These are phyloP conservation scores for Apamea sordens DNA, from an alignment of 2,888 invertebrate genomes.

Conservation along the genomic window DNA sequence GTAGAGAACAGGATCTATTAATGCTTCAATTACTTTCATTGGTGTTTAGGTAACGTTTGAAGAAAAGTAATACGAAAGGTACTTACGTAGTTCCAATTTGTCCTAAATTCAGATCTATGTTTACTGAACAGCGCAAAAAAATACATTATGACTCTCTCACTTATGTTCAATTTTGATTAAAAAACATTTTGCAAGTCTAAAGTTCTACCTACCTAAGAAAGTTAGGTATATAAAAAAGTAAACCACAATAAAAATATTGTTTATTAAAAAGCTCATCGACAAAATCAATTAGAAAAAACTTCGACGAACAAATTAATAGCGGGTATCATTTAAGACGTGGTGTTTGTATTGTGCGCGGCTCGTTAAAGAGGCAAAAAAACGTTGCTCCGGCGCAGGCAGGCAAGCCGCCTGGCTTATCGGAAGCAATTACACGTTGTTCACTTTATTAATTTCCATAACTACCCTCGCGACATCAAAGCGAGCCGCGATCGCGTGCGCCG, in stretches of 20 bases:
- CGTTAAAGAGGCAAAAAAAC: slow-evolving; percentile 77
- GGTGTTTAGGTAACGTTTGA: slow-evolving; percentile 7
- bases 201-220: background rate
- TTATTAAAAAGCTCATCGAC: slow-evolving; percentile 39
- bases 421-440: slow-evolving; percentile 89
- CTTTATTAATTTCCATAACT: slow-evolving; percentile 90
- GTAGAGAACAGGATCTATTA: slow-evolving; percentile 35
- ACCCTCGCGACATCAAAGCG: slow-evolving; percentile 88
- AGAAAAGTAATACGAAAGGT: background rate
- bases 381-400: slow-evolving; percentile 70
- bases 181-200: background rate
- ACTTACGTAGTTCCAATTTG: background rate
- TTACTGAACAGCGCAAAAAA: background rate
- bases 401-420: slow-evolving; percentile 84
- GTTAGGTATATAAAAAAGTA: background rate
- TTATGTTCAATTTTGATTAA: too few species aligned
- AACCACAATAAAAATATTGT: slow-evolving; percentile 5
- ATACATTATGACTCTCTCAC: too few species aligned
- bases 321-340: slow-evolving; percentile 71
- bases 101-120: background rate
- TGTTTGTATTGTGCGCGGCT: slow-evolving; percentile 78
- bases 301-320: slow-evolving; percentile 64
- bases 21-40: slow-evolving; percentile 42
- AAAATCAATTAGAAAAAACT: slow-evolving; percentile 55
- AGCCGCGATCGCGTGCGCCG: slow-evolving; percentile 80